These are phyloP conservation scores for Cantharis rustica DNA, from an alignment of 2,888 invertebrate species.

Conservation along the genomic window DNA sequence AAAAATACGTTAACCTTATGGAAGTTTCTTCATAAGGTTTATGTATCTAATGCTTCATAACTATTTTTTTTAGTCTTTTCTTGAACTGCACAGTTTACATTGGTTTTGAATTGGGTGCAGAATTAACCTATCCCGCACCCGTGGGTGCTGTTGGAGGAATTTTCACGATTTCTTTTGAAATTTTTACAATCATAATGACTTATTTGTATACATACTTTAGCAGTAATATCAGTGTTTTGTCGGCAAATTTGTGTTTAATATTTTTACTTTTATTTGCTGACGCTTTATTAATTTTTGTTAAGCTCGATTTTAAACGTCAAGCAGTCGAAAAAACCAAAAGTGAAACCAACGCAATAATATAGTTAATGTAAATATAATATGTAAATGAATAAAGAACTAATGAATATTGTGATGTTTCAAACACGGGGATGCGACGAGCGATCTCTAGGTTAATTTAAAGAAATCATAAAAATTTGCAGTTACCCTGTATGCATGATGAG, in stretches of 20 bases:
- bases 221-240: constrained; percentile 35
- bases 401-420: too few species aligned
- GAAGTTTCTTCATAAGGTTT: too few species aligned
- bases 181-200: constrained; percentile 41
- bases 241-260: constrained; percentile 33
- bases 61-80: constrained; percentile 84
- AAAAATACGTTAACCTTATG: background rate
- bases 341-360: background rate
- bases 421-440: too few species aligned
- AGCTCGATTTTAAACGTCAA: constrained; percentile 38
- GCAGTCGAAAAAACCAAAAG: background rate
- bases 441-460: too few species aligned
- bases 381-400: background rate
- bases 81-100: constrained; percentile 96
- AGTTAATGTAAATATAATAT: background rate
- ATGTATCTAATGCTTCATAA: too few species aligned
- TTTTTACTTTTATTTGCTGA: constrained; percentile 30
- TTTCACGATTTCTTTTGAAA: constrained; percentile 74
- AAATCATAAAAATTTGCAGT: too few species aligned
- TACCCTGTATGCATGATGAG: too few species aligned
- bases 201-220: constrained; percentile 38
- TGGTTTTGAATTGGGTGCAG: constrained; percentile 95
- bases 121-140: constrained; percentile 92
- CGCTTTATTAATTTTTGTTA: constrained; percentile 33
- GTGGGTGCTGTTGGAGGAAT: constrained; percentile 94